A percentile compares a stretch with the other conserved stretches of the same genome.
Conservation (phyloP, 1,140 invertebrate genomes). For the Bombus superbus region DNA sequence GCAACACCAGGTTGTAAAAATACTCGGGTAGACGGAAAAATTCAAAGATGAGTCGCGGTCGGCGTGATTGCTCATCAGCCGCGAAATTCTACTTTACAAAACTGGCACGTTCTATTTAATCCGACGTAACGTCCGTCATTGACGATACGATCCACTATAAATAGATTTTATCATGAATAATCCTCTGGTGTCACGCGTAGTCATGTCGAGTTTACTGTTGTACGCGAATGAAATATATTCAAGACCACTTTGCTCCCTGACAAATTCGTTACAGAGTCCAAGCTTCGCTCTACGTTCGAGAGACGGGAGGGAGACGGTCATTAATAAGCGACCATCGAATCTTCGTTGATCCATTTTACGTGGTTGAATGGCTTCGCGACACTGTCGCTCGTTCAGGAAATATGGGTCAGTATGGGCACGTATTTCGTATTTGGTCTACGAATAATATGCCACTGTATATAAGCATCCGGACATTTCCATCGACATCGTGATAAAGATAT, state of each 20-base stretch:
- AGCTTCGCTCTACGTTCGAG: neutral
- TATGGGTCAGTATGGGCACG: neutral
- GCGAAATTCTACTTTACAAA: conserved; percentile 33
- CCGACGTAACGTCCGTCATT: conserved; percentile 30
- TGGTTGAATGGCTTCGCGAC: neutral
- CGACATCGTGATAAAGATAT: neutral
- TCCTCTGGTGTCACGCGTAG: conserved; percentile 17
- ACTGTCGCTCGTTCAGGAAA: neutral
- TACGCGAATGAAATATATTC: conserved; percentile 7
- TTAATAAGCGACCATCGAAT: neutral
- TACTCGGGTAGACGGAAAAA: too few species aligned
- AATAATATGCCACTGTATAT: too few species aligned
- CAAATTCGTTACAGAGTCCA: neutral
- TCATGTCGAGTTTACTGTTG: neutral
- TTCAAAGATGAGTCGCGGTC: too few species aligned
- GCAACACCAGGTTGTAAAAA: too few species aligned
- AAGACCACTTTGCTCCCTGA: too few species aligned
- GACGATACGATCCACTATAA: conserved; percentile 42
- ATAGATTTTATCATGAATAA: conserved; percentile 52
- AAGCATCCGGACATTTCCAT: too few species aligned
- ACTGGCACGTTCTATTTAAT: conserved; percentile 47
- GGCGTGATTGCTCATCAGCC: too few species aligned
- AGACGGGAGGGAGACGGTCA: neutral
- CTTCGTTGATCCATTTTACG: neutral
- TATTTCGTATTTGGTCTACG: neutral